These are phyloP conservation scores for Pelobates cultripes DNA, from an alignment of 2,797 vertebrate genomes.

Conservation along the genomic window DNA sequence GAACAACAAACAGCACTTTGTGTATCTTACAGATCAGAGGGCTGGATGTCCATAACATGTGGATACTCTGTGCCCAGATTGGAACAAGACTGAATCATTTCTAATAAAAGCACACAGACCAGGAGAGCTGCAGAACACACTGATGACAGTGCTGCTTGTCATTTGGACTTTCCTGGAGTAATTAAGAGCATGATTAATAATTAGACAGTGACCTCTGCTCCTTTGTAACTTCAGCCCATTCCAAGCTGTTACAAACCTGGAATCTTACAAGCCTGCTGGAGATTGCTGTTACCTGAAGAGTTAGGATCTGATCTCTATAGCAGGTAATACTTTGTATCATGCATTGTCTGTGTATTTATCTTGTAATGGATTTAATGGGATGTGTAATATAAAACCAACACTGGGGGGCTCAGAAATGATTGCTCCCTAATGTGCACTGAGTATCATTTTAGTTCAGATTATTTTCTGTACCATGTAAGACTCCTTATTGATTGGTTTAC, in stretches of 20 bases:
- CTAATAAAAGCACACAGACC: not conserved
- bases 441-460: no score
- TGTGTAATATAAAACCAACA: no score
- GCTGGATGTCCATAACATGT: not conserved
- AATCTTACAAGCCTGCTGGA: slow-evolving; percentile 1
- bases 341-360: no score
- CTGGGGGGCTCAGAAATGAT: no score
- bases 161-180: not conserved
- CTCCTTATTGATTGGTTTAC: no score
- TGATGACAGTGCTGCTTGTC: not conserved
- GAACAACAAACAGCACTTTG: slow-evolving; percentile 38
- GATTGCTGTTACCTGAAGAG: not conserved
- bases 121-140: not conserved
- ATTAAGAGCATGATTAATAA: slow-evolving; percentile 50
- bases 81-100: slow-evolving; percentile 14
- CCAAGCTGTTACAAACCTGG: slow-evolving; percentile 2
- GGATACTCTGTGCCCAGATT: not conserved
- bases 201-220: slow-evolving; percentile 50
- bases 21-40: not conserved
- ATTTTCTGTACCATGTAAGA: no score
- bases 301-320: not conserved
- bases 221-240: not conserved
- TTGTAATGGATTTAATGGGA: no score
- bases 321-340: no score
- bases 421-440: no score